These are phyloP conservation scores for Allygus modestus DNA, from an alignment of 2,888 invertebrate genomes.

Conservation along the genomic window DNA sequence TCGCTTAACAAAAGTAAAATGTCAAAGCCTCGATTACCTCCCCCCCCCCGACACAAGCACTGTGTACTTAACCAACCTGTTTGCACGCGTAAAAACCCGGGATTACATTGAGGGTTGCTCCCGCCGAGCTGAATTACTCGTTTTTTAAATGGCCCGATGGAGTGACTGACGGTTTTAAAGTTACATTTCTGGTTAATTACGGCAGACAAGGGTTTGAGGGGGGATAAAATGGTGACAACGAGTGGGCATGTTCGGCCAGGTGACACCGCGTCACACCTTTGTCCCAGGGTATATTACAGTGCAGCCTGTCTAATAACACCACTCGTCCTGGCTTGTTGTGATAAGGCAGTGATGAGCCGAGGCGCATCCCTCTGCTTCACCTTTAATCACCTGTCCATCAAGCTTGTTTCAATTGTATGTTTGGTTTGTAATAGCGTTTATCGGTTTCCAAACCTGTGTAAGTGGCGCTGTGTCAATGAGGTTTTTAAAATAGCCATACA, in stretches of 20 bases:
- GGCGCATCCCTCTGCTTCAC: not conserved
- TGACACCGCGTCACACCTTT: constrained; percentile 49
- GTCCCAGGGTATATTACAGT: constrained; percentile 16
- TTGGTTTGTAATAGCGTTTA: too few relatives aligned
- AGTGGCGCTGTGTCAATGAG: too few relatives aligned
- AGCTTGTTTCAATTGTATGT: not conserved
- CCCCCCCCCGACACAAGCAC: not conserved
- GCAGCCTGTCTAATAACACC: constrained; percentile 48
- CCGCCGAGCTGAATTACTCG: constrained; percentile 17
- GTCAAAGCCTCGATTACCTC: constrained; percentile 49
- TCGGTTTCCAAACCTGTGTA: too few relatives aligned
- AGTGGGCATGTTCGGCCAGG: constrained; percentile 40
- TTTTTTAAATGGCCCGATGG: constrained; percentile 27
- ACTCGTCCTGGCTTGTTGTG: not conserved
- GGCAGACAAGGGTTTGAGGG: not conserved
- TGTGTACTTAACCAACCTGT: constrained; percentile 51
- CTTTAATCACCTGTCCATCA: not conserved
- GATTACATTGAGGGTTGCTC: constrained; percentile 41
- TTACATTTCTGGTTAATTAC: constrained; percentile 60
- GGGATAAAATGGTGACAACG: constrained; percentile 42
- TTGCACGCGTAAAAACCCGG: constrained; percentile 48
- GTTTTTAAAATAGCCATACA: too few relatives aligned
- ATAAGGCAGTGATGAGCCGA: constrained; percentile 17
- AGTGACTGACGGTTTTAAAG: constrained; percentile 51
- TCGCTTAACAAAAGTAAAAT: constrained; percentile 51